Evolutionary conservation across 2,797 vertebrate genomes (phyloP).

Genomic region (Iguana delicatissima): DNA sequence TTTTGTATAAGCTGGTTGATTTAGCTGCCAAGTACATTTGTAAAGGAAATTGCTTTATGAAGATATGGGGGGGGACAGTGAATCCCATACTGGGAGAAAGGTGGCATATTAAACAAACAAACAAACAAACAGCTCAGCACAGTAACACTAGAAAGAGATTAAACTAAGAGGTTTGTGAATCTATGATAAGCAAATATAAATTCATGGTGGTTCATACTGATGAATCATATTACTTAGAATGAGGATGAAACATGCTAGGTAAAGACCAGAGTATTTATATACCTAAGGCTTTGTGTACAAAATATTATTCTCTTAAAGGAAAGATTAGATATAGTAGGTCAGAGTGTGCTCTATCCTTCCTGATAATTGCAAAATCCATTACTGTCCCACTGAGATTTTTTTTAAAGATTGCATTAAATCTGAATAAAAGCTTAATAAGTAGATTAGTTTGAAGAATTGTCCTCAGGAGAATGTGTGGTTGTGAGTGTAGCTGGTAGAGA

Average conservation of each 20-base stretch:
- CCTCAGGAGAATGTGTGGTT: slow-evolving; percentile 79
- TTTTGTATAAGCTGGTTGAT: slow-evolving; percentile 23
- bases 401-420: slow-evolving; percentile 75
- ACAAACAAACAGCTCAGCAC: not conserved
- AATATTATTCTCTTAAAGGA: slow-evolving; percentile 33
- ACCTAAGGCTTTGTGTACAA: slow-evolving; percentile 58
- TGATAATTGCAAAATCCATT: slow-evolving; percentile 78
- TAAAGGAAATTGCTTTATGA: not conserved
- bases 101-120: too few species aligned
- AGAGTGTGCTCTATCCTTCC: slow-evolving; percentile 60
- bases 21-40: slow-evolving; percentile 1
- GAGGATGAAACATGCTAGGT: not conserved
- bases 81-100: too few species aligned
- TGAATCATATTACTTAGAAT: slow-evolving; percentile 23
- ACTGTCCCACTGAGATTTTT: slow-evolving; percentile 72
- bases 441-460: slow-evolving; percentile 83
- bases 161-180: not conserved
- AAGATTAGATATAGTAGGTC: slow-evolving; percentile 70
- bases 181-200: not conserved
- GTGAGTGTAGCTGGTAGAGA: slow-evolving; percentile 73
- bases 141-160: not conserved
- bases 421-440: slow-evolving; percentile 83
- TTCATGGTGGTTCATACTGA: not conserved
- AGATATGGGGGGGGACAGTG: not conserved
- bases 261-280: slow-evolving; percentile 40